Conservation (phyloP, 2,888 invertebrate species). For the Plusia festucae region DNA sequence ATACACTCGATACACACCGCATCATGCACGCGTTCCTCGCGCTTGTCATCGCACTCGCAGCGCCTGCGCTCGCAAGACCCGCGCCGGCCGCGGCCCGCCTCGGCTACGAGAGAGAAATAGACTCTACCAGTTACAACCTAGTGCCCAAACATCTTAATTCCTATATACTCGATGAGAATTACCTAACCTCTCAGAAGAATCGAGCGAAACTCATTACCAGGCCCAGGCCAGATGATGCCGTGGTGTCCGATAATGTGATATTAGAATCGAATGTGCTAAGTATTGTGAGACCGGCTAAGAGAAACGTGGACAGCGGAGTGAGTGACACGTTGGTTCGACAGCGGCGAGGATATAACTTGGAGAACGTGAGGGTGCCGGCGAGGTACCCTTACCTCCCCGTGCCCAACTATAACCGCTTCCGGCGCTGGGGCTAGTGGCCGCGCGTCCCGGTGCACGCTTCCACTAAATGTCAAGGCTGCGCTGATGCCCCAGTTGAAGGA, state of each 20-base stretch:
- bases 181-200: slow-evolving; percentile 77
- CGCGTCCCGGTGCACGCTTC: slow-evolving; percentile 60
- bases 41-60: slow-evolving; percentile 76
- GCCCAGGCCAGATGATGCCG: slow-evolving; percentile 75
- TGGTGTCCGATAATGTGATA: slow-evolving; percentile 82
- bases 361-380: slow-evolving; percentile 86
- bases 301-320: slow-evolving; percentile 63
- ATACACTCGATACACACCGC: slow-evolving; percentile 83
- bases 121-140: slow-evolving; percentile 75
- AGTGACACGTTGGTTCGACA: slow-evolving; percentile 75
- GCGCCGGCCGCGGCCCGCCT: slow-evolving; percentile 76
- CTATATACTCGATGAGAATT: slow-evolving; percentile 77
- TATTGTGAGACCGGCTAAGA: slow-evolving; percentile 76
- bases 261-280: slow-evolving; percentile 83
- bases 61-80: slow-evolving; percentile 69
- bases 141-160: slow-evolving; percentile 75
- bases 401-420: slow-evolving; percentile 81
- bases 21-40: slow-evolving; percentile 86
- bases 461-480: slow-evolving; percentile 85
- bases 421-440: slow-evolving; percentile 85
- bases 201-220: slow-evolving; percentile 82
- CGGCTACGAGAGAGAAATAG: slow-evolving; percentile 85
- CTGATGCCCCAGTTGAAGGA: slow-evolving; percentile 66
- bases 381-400: slow-evolving; percentile 85
- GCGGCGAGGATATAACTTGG: slow-evolving; percentile 85